Evolutionary conservation across 2,113 vertebrate species (phyloP), one percentile per base, ranked within the genome.

Genomic region (Hydrochoerus hydrochaeris): DNA sequence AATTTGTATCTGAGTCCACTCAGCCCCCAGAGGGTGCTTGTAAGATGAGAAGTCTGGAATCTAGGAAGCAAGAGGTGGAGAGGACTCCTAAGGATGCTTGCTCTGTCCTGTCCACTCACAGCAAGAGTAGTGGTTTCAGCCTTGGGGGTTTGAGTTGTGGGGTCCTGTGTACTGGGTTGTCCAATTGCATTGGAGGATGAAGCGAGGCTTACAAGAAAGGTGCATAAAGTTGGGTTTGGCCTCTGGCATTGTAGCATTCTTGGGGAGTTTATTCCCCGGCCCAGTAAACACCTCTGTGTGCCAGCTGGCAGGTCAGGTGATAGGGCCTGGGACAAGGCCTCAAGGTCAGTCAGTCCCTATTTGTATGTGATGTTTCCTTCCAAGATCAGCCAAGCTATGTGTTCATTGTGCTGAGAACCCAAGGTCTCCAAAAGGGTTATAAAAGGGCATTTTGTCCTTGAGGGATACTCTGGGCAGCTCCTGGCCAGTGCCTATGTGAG

Each of bases 301-400:
- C 81, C 71, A 84, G 26, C 90, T 24, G 5, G 92, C 71, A 17
- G 58, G 24, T 85, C 71, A 17, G 58, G 24, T 85, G 44, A 73
- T 22, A n/a, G 87, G 41, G 85, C 71, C 54, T 92, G 41, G 65
- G 82, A 58, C 2, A 1, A 22, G 28, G 75, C 44, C 49, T 62
- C 71, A 92, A 91, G 95, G 88, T 96, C 85, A 95, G 88, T 96
- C 82, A 96, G 2, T 57, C 32, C 49, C 77, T 95, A 0, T 85
- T 78, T 65, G 57, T 87, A 57, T 78, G 57, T 35, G n/a, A 63
- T 57, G 49, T 90, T 94, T 77, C 71, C 19, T 67, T 96, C 63
- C 9, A n/a, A 30, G 81, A 35, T 80, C 17, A 57, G 84, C 90
- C 90, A 83, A 54, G 26, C 86, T 57, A 6, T 82, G 38, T 92